Evolutionary conservation across 2,113 vertebrate species (phyloP).

Genomic region (Callospermophilus lateralis): DNA sequence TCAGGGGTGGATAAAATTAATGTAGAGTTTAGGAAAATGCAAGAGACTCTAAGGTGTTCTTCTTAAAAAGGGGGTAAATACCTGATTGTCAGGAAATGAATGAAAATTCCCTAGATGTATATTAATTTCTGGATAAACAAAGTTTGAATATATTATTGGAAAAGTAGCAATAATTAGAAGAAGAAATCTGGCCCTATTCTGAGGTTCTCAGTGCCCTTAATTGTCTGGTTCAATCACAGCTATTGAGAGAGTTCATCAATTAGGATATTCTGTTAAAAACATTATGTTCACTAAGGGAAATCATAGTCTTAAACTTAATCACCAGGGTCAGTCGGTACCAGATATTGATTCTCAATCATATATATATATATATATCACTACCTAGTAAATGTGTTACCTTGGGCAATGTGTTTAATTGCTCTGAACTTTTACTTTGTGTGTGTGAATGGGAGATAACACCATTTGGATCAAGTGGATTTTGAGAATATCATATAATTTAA

Average conservation of each 20-base stretch:
- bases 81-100: neutral
- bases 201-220: neutral
- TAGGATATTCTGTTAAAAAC: neutral
- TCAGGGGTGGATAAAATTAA: neutral
- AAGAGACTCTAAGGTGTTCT: neutral
- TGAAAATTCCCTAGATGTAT: neutral
- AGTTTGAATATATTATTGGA: neutral
- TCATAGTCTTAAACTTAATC: neutral
- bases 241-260: neutral
- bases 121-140: neutral
- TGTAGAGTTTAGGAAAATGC: neutral
- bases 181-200: neutral
- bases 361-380: neutral
- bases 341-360: neutral
- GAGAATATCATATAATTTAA: neutral
- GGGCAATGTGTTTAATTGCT: neutral
- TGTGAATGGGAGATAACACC: neutral
- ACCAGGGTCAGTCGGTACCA: fast-evolving
- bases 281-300: neutral
- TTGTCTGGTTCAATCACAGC: neutral
- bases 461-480: neutral
- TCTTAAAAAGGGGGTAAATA: neutral
- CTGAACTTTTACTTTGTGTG: neutral
- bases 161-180: neutral
- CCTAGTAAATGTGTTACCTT: neutral